Percentiles rank a stretch among this genome's conserved stretches.
Evolutionary conservation across 2,113 vertebrate species (phyloP).

Genomic region (Microtus montanus): DNA sequence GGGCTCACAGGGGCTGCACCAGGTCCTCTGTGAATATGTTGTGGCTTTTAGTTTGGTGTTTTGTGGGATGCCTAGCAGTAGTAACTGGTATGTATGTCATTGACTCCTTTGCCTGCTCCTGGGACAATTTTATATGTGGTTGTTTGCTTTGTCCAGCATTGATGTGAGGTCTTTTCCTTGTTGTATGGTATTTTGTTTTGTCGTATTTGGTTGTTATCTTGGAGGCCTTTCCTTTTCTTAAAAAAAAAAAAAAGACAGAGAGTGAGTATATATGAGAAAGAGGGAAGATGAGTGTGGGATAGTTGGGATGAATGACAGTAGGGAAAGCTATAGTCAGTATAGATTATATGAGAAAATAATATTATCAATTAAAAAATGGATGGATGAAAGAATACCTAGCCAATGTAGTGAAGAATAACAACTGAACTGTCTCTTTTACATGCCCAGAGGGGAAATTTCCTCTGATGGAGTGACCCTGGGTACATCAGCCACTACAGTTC

Average conservation of each 20-base stretch:
- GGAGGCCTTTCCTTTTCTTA: not conserved
- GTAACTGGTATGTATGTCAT: too few relatives aligned
- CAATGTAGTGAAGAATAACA: not conserved
- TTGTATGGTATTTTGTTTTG: not conserved
- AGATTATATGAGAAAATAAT: not conserved
- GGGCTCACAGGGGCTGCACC: too few relatives aligned
- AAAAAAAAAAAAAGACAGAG: not conserved
- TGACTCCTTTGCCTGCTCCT: not conserved
- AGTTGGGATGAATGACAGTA: not conserved
- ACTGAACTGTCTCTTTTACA: not conserved
- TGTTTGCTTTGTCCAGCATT: not conserved
- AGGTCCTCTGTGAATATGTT: too few relatives aligned
- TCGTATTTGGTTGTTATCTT: not conserved
- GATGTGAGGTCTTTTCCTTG: not conserved
- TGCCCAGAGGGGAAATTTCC: not conserved
- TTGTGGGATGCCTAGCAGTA: not conserved
- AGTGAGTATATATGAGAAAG: not conserved
- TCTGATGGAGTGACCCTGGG: not conserved
- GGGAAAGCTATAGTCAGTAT: accelerated
- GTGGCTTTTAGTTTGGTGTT: not conserved
- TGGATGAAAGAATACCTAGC: not conserved
- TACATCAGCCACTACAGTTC: not conserved
- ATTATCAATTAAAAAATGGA: not conserved
- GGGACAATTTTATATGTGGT: not conserved
- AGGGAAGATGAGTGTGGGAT: not conserved